These are phyloP conservation scores for Phragmatobia fuliginosa DNA, from an alignment of 2,888 invertebrate species.

Conservation along the genomic window DNA sequence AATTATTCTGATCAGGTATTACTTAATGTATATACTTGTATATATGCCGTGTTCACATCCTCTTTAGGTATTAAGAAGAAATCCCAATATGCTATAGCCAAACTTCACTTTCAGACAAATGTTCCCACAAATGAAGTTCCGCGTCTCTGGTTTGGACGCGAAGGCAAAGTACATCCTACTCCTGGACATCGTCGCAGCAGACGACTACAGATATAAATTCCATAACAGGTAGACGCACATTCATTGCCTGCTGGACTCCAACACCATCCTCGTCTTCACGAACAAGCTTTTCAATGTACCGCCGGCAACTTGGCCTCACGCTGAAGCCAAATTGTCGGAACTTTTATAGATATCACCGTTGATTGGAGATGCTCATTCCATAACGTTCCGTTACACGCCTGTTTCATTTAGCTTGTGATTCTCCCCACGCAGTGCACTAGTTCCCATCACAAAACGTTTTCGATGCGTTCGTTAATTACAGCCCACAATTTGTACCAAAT, in stretches of 20 bases:
- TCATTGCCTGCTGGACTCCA: slow-evolving; percentile 66
- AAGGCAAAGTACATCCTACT: slow-evolving; percentile 99
- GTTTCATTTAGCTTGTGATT: slow-evolving; percentile 83
- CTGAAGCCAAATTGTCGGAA: slow-evolving; percentile 62
- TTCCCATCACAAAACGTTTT: slow-evolving; percentile 75
- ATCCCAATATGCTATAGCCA: slow-evolving; percentile 31
- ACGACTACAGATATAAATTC: slow-evolving; percentile 99
- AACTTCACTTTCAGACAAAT: slow-evolving; percentile 95
- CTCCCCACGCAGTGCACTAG: slow-evolving; percentile 81
- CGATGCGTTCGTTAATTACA: slow-evolving; percentile 79
- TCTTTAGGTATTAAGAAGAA: slow-evolving; percentile 14
- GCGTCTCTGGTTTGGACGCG: slow-evolving; percentile 98
- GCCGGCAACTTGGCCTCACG: slow-evolving; percentile 62
- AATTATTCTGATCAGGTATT: slow-evolving; percentile 15
- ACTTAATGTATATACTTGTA: slow-evolving; percentile 22
- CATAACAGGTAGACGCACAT: slow-evolving; percentile 92
- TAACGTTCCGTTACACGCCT: slow-evolving; percentile 75
- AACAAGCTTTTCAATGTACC: slow-evolving; percentile 56
- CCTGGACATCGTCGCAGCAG: slow-evolving; percentile 99
- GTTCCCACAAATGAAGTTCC: slow-evolving; percentile 99
- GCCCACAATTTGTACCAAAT: slow-evolving; percentile 81
- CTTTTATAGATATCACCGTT: slow-evolving; percentile 70
- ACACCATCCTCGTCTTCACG: slow-evolving; percentile 55
- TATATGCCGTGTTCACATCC: slow-evolving; percentile 7
- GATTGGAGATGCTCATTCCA: slow-evolving; percentile 76